Evolutionary conservation across 2,888 invertebrate genomes (phyloP).

Genomic region (Tenthredo amoena): DNA sequence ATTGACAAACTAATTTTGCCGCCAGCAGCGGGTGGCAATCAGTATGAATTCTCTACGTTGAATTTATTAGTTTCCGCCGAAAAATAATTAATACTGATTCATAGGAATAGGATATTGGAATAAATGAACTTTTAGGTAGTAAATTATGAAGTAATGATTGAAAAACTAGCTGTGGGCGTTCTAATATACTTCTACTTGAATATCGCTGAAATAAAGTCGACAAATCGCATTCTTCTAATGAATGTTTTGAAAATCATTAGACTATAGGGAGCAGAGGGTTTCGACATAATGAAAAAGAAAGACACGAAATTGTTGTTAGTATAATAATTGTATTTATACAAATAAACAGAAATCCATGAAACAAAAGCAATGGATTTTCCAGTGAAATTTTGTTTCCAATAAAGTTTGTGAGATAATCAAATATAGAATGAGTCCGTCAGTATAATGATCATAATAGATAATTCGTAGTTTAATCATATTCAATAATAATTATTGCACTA

Average conservation of each 20-base stretch:
- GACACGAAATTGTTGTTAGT: conserved; percentile 52
- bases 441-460: conserved; percentile 41
- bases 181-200: background rate
- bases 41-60: background rate
- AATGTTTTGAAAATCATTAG: background rate
- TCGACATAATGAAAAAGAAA: background rate
- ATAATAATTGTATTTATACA: conserved; percentile 65
- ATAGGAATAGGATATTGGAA: too few species aligned
- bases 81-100: too few species aligned
- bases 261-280: background rate
- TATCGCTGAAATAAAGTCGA: background rate
- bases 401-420: conserved; percentile 29
- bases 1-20: too few species aligned
- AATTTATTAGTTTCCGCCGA: background rate
- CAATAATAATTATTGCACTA: conserved; percentile 43
- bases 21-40: background rate
- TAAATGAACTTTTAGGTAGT: background rate
- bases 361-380: conserved; percentile 55
- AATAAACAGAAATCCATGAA: conserved; percentile 62
- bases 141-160: background rate
- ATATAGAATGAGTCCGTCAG: conserved; percentile 42
- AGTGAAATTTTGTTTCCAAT: conserved; percentile 17
- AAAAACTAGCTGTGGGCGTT: background rate
- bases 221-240: background rate
- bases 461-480: conserved; percentile 16